Conservation (phyloP, 2,113 vertebrate species). For the Xerus inauris region DNA sequence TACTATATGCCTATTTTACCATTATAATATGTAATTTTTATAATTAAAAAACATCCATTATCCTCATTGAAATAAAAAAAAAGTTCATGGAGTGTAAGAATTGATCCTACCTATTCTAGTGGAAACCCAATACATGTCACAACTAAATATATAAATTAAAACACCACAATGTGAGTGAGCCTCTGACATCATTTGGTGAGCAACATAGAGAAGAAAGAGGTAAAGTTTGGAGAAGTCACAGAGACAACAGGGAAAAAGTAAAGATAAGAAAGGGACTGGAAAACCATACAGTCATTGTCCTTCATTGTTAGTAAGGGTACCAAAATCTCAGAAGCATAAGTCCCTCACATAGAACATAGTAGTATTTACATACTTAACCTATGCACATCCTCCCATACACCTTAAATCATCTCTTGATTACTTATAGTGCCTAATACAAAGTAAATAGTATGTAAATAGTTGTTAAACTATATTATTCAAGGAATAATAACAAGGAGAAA, state of each 20-base stretch:
- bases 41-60: too few species aligned
- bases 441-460: background rate
- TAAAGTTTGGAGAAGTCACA: background rate
- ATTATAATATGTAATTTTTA: too few species aligned
- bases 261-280: background rate
- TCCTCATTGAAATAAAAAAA: background rate
- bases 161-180: background rate
- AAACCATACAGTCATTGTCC: background rate
- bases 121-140: background rate
- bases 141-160: background rate
- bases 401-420: background rate
- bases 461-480: background rate
- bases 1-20: too few species aligned
- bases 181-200: background rate
- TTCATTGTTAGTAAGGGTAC: background rate
- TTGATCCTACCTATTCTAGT: background rate
- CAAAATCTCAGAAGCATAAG: background rate
- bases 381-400: background rate
- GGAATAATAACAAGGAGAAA: background rate
- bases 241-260: background rate
- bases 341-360: background rate
- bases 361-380: background rate
- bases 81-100: background rate
- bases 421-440: background rate
- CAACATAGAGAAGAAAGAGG: background rate